Percentiles rank a stretch among this genome's conserved stretches.
These are phyloP conservation scores for Crossaster papposus DNA, from an alignment of 53 echinoderm and acorn worm species.

Conservation along the genomic window DNA sequence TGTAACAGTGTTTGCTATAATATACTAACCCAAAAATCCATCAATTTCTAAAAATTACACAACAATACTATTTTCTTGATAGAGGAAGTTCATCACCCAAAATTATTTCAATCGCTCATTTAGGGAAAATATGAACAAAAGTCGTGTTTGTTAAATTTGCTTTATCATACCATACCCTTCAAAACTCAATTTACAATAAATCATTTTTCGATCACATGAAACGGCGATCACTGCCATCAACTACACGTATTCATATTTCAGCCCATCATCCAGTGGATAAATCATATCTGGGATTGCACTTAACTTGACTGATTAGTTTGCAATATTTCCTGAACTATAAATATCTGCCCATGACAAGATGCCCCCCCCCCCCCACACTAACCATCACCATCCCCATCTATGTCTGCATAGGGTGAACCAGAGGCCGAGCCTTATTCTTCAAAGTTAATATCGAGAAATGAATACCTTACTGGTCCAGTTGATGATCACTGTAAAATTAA, in stretches of 20 bases:
- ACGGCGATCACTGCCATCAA: neutral
- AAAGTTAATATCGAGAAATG: neutral
- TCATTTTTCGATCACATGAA: neutral
- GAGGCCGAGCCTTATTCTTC: neutral
- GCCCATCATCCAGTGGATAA: neutral
- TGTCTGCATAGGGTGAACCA: neutral
- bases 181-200: too few relatives aligned
- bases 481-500: neutral
- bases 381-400: neutral
- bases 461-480: neutral
- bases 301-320: neutral
- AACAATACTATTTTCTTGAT: too few relatives aligned
- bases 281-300: neutral
- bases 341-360: neutral
- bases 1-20: too few relatives aligned
- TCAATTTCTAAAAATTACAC: too few relatives aligned
- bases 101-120: neutral
- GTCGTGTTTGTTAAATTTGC: neutral
- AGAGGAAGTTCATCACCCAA: too few relatives aligned
- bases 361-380: too few relatives aligned
- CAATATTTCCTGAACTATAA: slow-evolving; percentile 8
- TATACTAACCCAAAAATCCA: too few relatives aligned
- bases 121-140: neutral
- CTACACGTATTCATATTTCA: neutral
- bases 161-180: neutral